phyloP scores from a whole-genome alignment of 2,888 invertebrate species.

The Melanostoma mellinum region DNA sequence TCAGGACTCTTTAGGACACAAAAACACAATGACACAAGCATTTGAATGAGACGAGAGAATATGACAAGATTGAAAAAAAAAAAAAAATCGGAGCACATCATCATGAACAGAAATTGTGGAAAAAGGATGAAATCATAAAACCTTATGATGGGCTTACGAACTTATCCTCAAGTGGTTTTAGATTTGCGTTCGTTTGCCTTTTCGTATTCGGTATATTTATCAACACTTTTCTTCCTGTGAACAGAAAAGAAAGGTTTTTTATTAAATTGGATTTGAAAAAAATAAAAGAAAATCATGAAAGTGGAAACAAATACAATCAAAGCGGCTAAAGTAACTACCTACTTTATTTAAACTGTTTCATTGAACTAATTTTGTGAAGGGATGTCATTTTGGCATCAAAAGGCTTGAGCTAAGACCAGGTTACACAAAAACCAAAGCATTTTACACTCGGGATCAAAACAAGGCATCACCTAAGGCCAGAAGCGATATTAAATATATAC shows the following conservation, averaged over 20 bases:
- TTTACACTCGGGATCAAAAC: no score
- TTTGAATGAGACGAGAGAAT: constrained; percentile 41
- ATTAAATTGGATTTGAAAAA: constrained; percentile 53
- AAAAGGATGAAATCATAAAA: constrained; percentile 65
- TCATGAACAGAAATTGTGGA: constrained; percentile 7
- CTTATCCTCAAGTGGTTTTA: constrained; percentile 64
- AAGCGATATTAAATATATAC: no score
- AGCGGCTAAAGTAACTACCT: no score
- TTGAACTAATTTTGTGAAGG: no score
- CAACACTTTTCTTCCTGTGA: constrained; percentile 8
- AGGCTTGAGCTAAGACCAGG: no score
- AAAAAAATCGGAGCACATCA: constrained; percentile 15
- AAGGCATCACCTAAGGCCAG: no score
- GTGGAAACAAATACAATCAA: background rate
- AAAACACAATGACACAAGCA: constrained; percentile 33
- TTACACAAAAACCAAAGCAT: no score
- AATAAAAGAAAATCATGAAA: background rate
- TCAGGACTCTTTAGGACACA: constrained; percentile 60
- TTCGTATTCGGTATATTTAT: constrained; percentile 26
- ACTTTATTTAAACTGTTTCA: no score
- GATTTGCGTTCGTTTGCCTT: constrained; percentile 62
- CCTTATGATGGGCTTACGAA: constrained; percentile 71
- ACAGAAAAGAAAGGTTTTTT: constrained; percentile 6
- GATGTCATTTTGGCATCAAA: no score
- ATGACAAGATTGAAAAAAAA: constrained; percentile 1